phyloP scores from a whole-genome alignment of 2,113 vertebrate genomes.

The Rostratula benghalensis region DNA sequence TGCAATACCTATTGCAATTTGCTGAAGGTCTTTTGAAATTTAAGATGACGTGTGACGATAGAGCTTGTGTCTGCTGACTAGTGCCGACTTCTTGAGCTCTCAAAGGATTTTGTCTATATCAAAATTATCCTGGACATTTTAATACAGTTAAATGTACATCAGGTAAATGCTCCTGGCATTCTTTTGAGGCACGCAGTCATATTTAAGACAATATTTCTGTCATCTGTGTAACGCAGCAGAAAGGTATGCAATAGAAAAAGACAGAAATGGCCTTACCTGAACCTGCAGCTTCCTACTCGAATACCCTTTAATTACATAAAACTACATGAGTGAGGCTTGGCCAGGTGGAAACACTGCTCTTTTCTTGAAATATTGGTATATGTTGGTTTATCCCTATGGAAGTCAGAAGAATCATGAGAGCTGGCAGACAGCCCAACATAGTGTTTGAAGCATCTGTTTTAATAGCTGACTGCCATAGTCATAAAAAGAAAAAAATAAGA shows the following conservation, averaged over 20 bases:
- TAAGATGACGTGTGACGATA: not conserved
- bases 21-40: not conserved
- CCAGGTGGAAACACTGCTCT: not conserved
- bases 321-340: not conserved
- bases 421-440: not conserved
- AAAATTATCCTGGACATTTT: not conserved
- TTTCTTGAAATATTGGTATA: not conserved
- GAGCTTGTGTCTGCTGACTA: not conserved
- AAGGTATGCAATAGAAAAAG: not conserved
- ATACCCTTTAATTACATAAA: not conserved
- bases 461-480: not conserved
- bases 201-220: not conserved
- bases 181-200: not conserved
- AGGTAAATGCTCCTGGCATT: not conserved
- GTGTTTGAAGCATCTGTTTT: not conserved
- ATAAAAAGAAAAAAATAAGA: not conserved
- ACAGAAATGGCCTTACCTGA: not conserved
- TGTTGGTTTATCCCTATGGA: not conserved
- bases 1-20: not conserved
- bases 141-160: not conserved
- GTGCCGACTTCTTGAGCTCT: not conserved
- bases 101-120: not conserved
- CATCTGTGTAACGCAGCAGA: not conserved
- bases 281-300: not conserved
- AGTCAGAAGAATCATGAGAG: not conserved